Evolutionary conservation across 2,888 invertebrate genomes (phyloP).

Genomic region (Mimachlamys varia): DNA sequence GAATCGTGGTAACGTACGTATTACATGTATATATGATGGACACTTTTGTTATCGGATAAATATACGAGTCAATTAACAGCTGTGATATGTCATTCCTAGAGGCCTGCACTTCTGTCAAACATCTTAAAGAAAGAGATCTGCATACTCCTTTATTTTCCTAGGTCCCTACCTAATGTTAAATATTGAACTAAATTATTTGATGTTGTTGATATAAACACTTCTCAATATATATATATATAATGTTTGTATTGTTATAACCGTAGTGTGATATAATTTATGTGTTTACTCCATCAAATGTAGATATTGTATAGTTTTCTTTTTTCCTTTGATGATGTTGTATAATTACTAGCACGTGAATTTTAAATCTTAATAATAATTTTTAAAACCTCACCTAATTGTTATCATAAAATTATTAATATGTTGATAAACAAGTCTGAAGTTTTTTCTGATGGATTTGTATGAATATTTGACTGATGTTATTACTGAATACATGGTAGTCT

Average conservation of each 20-base stretch:
- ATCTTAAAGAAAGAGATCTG: neutral
- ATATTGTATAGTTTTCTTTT: neutral
- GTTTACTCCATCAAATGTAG: neutral
- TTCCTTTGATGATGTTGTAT: neutral
- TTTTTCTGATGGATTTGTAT: too few species aligned
- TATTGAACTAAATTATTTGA: conserved; percentile 18
- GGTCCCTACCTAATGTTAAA: neutral
- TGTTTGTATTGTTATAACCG: neutral
- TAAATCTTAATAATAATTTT: neutral
- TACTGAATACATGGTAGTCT: too few species aligned
- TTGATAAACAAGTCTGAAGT: neutral
- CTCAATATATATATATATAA: neutral
- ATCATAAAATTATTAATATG: neutral
- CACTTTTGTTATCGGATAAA: neutral
- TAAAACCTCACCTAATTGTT: neutral
- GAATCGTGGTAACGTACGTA: too few species aligned
- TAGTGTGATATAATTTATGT: neutral
- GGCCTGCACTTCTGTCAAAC: neutral
- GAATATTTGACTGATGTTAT: too few species aligned
- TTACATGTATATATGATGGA: neutral
- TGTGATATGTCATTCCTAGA: conserved; percentile 11
- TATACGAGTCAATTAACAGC: neutral
- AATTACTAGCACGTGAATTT: neutral
- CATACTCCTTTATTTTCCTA: neutral
- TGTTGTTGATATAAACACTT: neutral